Evolutionary conservation across 1,140 invertebrate species (phyloP), one percentile per base, ranked within the genome.

Genomic region (Harlomillsia oculata): DNA sequence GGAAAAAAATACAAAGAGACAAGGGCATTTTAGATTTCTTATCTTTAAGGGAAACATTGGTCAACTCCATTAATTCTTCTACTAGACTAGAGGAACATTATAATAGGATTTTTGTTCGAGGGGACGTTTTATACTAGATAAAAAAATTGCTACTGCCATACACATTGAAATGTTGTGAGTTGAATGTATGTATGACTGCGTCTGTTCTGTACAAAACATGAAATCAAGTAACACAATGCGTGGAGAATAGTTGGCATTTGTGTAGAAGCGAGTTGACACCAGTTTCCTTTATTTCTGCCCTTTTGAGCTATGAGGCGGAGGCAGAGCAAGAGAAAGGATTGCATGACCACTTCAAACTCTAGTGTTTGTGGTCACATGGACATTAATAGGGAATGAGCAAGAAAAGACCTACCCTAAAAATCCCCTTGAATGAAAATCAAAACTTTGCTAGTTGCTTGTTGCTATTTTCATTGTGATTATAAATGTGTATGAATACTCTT

Each of bases 211-310:
- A 34, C 9, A 34, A 34, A 34, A 34, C 32, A 34, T 9, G 32
- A 34, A 9, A 34, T 9, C 9, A n/a, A 34, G 32, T 34, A 34
- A 34, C n/a, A 9, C n/a, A 34, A 34, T 34, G n/a, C n/a, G n/a
- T n/a, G n/a, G 18, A 40, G 30, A 41, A 41, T 43, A 18, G 40
- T 53, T 53, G 51, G 39, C 51, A 43, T 53, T 53, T 53, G 51
- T 53, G 40, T 53, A 32, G 51, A 37, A 6, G 26, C 5, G n/a
- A 53, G 37, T 53, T 53, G 51, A 53, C 51, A 53, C 13, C 29
- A 40, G 51, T n/a, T 53, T 53, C 51, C 51, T 53, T 41, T 25
- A 18, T 43, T 18, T n/a, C 21, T n/a, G n/a, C n/a, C n/a, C n/a
- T n/a, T n/a, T n/a, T 53, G 25, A 36, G 34, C 26, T 53, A 29